Evolutionary conservation across 2,113 vertebrate species (phyloP).

Genomic region (Oceanites oceanicus): DNA sequence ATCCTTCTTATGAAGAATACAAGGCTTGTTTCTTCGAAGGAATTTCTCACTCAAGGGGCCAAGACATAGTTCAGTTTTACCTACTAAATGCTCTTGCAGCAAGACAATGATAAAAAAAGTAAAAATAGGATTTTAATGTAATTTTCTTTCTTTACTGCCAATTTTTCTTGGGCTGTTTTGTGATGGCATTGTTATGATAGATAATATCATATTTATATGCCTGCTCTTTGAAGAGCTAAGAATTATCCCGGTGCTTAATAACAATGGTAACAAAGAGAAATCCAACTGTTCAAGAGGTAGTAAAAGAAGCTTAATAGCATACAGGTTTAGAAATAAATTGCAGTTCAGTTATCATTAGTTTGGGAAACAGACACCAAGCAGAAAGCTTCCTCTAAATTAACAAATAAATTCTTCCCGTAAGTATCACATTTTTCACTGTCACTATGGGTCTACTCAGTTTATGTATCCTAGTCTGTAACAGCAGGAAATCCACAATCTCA

Average conservation of each 20-base stretch:
- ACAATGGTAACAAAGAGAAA: background rate
- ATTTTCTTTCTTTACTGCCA: background rate
- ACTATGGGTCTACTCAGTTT: background rate
- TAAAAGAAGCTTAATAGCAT: background rate
- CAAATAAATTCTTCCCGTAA: background rate
- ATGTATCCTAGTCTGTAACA: background rate
- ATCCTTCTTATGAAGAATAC: constrained; percentile 29
- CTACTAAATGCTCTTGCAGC: background rate
- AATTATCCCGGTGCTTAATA: background rate
- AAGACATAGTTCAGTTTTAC: background rate
- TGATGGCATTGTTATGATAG: background rate
- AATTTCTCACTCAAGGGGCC: constrained; percentile 7
- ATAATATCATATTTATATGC: background rate
- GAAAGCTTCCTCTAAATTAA: background rate
- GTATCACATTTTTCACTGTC: background rate
- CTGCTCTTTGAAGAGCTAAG: background rate
- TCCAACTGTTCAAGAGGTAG: background rate
- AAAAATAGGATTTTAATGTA: background rate
- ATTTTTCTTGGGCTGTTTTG: background rate
- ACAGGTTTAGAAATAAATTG: background rate
- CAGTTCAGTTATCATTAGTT: background rate
- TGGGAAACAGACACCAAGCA: background rate
- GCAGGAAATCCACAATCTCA: background rate
- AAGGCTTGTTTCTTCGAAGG: constrained; percentile 22
- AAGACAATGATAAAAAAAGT: background rate